Base-by-base conservation (phyloP, 92 coral and sea anemone genomes). In the Heliopora coerulea region DNA sequence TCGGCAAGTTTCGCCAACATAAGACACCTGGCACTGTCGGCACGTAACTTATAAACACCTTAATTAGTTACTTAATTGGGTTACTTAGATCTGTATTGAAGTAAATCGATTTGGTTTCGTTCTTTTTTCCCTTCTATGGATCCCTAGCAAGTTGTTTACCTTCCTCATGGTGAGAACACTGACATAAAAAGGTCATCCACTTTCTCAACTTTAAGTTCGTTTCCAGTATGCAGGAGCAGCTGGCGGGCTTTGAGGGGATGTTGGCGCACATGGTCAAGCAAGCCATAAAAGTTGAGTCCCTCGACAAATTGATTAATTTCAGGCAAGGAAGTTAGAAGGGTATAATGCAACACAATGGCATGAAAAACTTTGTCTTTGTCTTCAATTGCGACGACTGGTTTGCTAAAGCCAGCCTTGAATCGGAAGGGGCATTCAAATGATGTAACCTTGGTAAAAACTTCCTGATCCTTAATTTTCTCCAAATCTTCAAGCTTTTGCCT, bases 361-460 rank as follows among this genome's bases (percentile, higher is more conserved):
- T 68, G 83, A 39, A 68, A 59, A 39, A 79, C 44, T 57, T 67
- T 57, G 18, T 32, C 57, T 58, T 79, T 67, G 25, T 79, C 83
- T 39, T 79, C 56, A 33, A 40, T 31, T 17, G 67, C 56, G 58
- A 67, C 64, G 37, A 46, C 32, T 40, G 83, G 56, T 39, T 66
- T 67, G 68, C 68, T 68, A 26, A 79, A 79, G 20, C 83, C 83
- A 34, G 83, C 83, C 48, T 79, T 67, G 27, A 68, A 79, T 3
- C 70, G 49, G n/a, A 56, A 68, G 1, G 60, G 23, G 29, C 83
- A 68, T 50, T 79, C 83, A 56, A 65, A 79, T 0, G 83, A 79
- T 56, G 74, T 74, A 77, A 49, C 49, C 73, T 46, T 49, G 3
- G 28, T 27, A 20, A 62, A 77, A 8, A 6, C 54, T 54, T 63